phyloP scores from a whole-genome alignment of 2,888 invertebrate species.

The Argyresthia goedartella region DNA sequence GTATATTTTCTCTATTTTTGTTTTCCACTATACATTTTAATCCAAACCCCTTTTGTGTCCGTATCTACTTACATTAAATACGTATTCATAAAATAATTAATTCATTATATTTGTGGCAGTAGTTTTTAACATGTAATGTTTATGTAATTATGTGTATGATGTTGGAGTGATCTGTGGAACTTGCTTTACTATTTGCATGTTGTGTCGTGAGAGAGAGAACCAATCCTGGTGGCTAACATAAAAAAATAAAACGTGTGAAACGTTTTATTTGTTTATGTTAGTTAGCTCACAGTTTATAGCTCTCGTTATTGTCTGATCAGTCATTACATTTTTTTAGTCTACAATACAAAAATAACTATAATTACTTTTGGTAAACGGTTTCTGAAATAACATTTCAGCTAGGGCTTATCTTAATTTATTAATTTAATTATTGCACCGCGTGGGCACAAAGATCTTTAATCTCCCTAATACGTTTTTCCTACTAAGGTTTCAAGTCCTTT shows the following conservation, averaged over 20 bases:
- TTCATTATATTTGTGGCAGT: constrained; percentile 58
- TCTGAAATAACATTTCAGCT: constrained; percentile 25
- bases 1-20: constrained; percentile 67
- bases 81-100: constrained; percentile 45
- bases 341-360: constrained; percentile 28
- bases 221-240: no score
- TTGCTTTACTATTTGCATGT: constrained; percentile 61
- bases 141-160: constrained; percentile 46
- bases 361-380: no score
- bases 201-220: constrained; percentile 52
- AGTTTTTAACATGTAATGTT: constrained; percentile 49
- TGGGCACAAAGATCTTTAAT: constrained; percentile 25
- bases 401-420: constrained; percentile 11
- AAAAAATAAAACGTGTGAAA: no score
- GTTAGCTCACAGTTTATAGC: constrained; percentile 44
- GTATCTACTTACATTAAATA: constrained; percentile 60
- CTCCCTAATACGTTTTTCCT: constrained; percentile 21
- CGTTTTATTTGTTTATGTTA: constrained; percentile 64
- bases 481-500: constrained; percentile 36
- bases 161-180: constrained; percentile 42
- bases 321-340: constrained; percentile 27
- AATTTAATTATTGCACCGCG: neutral
- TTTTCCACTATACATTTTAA: constrained; percentile 34
- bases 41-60: constrained; percentile 46
- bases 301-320: constrained; percentile 43